Base-by-base conservation (phyloP, 1,140 invertebrate genomes). In the Whitmania pigra region DNA sequence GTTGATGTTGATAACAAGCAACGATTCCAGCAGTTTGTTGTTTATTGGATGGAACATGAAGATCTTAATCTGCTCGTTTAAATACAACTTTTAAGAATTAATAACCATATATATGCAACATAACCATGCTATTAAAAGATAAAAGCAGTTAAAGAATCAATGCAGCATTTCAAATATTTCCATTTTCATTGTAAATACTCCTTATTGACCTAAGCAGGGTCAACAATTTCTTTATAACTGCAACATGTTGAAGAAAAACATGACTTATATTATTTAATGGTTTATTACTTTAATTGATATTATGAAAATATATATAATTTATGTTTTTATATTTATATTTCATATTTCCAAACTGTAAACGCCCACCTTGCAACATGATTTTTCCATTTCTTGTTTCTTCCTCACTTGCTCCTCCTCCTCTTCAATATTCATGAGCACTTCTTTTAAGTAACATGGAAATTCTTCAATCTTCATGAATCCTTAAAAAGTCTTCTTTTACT, bases 381-480 rank as follows among this genome's bases (percentile, higher is more conserved):
- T 85, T 70, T 88, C 85, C 71, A 85, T 80, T 79, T 88, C 84
- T 75, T 85, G 78, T 77, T 85, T 79, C 72, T 85, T 82, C 57
- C 84, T 80, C 60, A 89, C 87, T 49, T 82, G 83, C 78, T 90
- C 88, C 75, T 90, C 88, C 71, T 86, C 85, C 63, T 88, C 84
- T 74, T 87, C 83, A 78, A 90, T 85, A 67, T 77, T 85, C 63
- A 86, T 82, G 71, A 90, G 80, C 40, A 90, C 79, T 36, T 84
- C 83, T 79, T 86, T 87, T 72, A 92, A 87, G 80, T 91, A 89
- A 36, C 84, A 81, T 13, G 90, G 90, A 80, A 93, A 90, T 63
- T 90, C 85, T 53, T 87, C 86, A 18, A 84, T 81, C 73, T 85
- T 83, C 79, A 90, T 88, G 25, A 88, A 87, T 69, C 85, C 80